A percentile compares a stretch with the other conserved stretches of the same genome.
Evolutionary conservation across 2,888 invertebrate genomes (phyloP).

Genomic region (Hermaeophaga mercurialis): DNA sequence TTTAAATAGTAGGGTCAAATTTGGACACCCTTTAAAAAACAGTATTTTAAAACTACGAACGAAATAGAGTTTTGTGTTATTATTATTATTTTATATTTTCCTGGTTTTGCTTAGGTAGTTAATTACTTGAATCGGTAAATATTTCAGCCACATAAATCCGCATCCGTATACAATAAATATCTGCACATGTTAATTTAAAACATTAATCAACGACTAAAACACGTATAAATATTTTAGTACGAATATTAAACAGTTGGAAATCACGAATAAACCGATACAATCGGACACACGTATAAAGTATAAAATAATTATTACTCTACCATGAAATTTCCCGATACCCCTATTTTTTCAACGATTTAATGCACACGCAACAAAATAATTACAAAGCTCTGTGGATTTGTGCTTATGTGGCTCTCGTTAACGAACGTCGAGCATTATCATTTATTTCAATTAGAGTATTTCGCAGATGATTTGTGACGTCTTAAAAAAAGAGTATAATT

Average conservation of each 20-base stretch:
- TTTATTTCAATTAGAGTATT: slow-evolving; percentile 5
- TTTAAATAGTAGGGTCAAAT: no score
- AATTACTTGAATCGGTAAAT: background rate
- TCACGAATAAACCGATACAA: slow-evolving; percentile 20
- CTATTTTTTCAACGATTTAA: background rate
- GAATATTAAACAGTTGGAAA: slow-evolving; percentile 14
- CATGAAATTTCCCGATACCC: background rate
- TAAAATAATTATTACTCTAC: slow-evolving; percentile 11
- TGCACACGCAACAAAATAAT: slow-evolving; percentile 6
- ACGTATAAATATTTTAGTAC: slow-evolving; percentile 10
- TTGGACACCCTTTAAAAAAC: no score
- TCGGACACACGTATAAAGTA: slow-evolving; percentile 9
- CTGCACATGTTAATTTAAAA: slow-evolving; percentile 3
- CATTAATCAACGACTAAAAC: slow-evolving; percentile 10
- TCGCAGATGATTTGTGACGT: slow-evolving; percentile 8
- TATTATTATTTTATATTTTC: no score
- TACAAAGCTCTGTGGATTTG: background rate
- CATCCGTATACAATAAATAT: background rate
- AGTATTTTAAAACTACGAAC: no score
- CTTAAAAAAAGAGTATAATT: background rate
- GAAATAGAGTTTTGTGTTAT: no score
- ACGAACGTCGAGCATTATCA: background rate
- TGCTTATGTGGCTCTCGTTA: background rate
- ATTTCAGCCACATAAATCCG: background rate
- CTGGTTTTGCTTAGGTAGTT: background rate